phyloP scores from a whole-genome alignment of 2,113 vertebrate species.

The Globicephala melas region DNA sequence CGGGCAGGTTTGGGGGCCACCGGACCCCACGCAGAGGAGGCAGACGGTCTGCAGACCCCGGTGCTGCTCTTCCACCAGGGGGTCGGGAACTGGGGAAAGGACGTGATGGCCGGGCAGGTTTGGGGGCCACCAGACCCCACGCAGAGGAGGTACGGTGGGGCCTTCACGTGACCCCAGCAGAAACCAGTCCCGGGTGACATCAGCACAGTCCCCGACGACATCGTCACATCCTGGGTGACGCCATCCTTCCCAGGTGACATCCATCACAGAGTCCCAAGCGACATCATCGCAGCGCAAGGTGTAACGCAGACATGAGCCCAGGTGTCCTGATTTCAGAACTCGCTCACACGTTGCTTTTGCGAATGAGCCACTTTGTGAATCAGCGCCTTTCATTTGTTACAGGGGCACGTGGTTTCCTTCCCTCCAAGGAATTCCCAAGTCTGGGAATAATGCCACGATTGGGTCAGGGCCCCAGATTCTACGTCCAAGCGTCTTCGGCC shows the following conservation, averaged over 20 bases:
- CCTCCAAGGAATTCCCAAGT: not conserved
- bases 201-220: not conserved
- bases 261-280: not conserved
- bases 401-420: not conserved
- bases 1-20: not conserved
- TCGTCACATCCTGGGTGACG: not conserved
- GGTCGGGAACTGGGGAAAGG: too few relatives aligned
- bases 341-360: not conserved
- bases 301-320: not conserved
- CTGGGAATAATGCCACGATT: not conserved
- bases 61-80: not conserved
- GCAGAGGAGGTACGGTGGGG: not conserved
- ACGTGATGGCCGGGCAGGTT: not conserved
- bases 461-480: not conserved
- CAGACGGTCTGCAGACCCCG: constrained; percentile 31
- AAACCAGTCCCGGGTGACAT: not conserved
- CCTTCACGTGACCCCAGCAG: not conserved
- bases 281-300: not conserved
- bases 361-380: not conserved
- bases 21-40: not conserved
- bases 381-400: not conserved
- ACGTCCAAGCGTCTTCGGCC: not conserved
- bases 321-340: not conserved
- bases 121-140: not conserved
- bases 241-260: not conserved